phyloP scores from a whole-genome alignment of 2,797 vertebrate species.

The Lepilemur ruficaudatus region DNA sequence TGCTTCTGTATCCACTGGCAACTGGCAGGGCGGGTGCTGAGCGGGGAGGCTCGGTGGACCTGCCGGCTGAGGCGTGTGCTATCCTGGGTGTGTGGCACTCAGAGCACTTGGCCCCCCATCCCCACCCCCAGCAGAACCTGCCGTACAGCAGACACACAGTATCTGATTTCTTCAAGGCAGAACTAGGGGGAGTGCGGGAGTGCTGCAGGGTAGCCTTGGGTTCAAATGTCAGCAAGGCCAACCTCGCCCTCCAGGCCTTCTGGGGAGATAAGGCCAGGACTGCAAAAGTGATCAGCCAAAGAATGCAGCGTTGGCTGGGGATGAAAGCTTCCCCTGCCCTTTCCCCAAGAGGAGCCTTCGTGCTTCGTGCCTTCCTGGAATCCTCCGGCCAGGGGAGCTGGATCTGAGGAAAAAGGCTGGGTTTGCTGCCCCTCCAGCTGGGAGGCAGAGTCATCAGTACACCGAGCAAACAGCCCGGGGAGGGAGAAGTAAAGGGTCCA shows the following conservation, averaged over 20 bases:
- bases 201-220: not conserved
- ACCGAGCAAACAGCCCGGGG: not conserved
- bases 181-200: not conserved
- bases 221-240: slow-evolving; percentile 43
- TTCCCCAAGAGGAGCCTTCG: not conserved
- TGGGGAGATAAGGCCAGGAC: slow-evolving; percentile 22
- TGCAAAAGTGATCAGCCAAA: not conserved
- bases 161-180: not conserved
- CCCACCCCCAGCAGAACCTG: not conserved
- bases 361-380: not conserved
- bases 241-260: not conserved
- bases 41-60: not conserved
- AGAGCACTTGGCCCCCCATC: not conserved
- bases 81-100: not conserved
- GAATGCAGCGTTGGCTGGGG: not conserved
- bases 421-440: not conserved
- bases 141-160: not conserved
- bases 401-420: not conserved
- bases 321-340: not conserved
- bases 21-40: not conserved
- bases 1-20: not conserved
- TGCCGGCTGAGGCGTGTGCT: not conserved
- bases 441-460: not conserved
- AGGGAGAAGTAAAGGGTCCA: not conserved
- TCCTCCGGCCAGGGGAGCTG: not conserved